Conservation (phyloP, 2,888 invertebrate species). For the Cabera pusaria region DNA sequence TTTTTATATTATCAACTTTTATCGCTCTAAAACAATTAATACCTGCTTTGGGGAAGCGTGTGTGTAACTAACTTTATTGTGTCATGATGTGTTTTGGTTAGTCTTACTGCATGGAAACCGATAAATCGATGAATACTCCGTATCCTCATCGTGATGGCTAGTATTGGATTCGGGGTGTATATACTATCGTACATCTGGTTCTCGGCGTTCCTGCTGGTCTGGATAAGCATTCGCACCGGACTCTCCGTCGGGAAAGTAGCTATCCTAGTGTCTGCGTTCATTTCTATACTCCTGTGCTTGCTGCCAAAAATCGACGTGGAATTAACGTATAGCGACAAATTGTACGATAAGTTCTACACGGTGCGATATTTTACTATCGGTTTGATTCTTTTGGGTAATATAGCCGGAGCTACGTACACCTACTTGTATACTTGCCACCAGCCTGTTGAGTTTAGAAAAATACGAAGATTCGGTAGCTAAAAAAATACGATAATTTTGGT, state of each 20-base stretch:
- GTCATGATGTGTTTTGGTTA: constrained; percentile 46
- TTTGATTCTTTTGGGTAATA: constrained; percentile 51
- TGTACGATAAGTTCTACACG: constrained; percentile 67
- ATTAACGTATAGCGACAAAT: constrained; percentile 64
- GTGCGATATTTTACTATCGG: constrained; percentile 54
- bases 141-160: constrained; percentile 52
- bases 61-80: constrained; percentile 40
- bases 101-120: constrained; percentile 41
- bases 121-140: constrained; percentile 35
- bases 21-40: constrained; percentile 36
- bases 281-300: constrained; percentile 83
- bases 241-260: constrained; percentile 86
- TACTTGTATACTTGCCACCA: constrained; percentile 58
- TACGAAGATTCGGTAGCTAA: constrained; percentile 54
- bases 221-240: constrained; percentile 85
- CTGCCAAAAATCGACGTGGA: constrained; percentile 82
- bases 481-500: constrained; percentile 17
- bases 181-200: constrained; percentile 86
- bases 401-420: constrained; percentile 52
- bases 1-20: constrained; percentile 37
- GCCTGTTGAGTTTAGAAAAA: constrained; percentile 60
- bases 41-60: constrained; percentile 41
- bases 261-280: constrained; percentile 74
- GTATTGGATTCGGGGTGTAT: constrained; percentile 87
- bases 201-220: constrained; percentile 84